These are phyloP conservation scores for Diabrotica balteata DNA, from an alignment of 2,888 invertebrate genomes.

Conservation along the genomic window DNA sequence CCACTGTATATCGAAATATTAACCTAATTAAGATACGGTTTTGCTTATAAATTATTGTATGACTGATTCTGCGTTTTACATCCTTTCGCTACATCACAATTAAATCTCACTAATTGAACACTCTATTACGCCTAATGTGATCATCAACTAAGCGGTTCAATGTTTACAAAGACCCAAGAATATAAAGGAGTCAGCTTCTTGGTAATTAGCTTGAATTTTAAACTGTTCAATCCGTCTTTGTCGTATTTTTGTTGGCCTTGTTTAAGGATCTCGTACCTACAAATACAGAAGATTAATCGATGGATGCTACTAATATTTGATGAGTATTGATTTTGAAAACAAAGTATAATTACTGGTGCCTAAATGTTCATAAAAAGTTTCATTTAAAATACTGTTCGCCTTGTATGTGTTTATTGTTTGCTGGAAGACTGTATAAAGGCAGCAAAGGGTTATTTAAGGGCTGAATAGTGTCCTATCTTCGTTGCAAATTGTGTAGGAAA, in stretches of 20 bases:
- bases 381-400: no score
- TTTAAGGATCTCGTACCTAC: conserved; percentile 83
- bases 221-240: conserved; percentile 85
- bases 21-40: not conserved
- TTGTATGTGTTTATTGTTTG: no score
- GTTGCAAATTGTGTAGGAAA: no score
- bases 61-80: conserved; percentile 2
- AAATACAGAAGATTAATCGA: conserved; percentile 44
- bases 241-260: conserved; percentile 83
- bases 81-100: conserved; percentile 11
- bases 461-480: no score
- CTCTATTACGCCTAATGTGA: conserved; percentile 1
- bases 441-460: no score
- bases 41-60: not conserved
- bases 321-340: no score
- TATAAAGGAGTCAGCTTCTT: conserved; percentile 76
- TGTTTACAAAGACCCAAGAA: conserved; percentile 82
- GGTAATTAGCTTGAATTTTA: conserved; percentile 77
- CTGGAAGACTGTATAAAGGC: no score
- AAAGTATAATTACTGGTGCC: no score
- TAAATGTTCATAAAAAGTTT: no score
- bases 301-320: no score
- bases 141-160: conserved; percentile 77
- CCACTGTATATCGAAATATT: not conserved
- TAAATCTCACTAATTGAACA: conserved; percentile 20